Base-by-base conservation (phyloP, 2,888 invertebrate species). In the Noctua fimbriata region DNA sequence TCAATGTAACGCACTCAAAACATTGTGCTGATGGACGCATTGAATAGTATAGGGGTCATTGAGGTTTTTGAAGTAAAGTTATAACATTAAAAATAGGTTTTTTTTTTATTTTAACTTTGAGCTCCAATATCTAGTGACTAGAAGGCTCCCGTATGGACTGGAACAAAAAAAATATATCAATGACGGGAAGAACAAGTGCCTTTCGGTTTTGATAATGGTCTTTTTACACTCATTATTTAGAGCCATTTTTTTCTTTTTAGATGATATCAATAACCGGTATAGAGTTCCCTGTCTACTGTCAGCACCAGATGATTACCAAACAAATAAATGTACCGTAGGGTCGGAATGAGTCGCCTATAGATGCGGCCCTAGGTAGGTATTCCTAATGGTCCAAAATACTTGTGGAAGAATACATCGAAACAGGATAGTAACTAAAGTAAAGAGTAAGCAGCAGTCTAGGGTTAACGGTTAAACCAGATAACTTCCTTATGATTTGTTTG, bases 401-500 rank as follows among this genome's bases (percentile, higher is more conserved):
- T 16, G 16, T 16, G 44, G 41, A 67, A 67, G 5, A n/a, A 60
- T 60, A 16, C 16, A 44, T 4, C 67, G 10, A 24, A 47, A 69
- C 69, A 47, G 36, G 32, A 12, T 28, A 47, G 2, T 12, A 47
- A 69, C 18, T 4, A 32, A 69, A 47, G 6, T 9, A 12, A 70
- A 36, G 7, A 70, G 18, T 55, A 21, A 36, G 21, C 5, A 58
- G 55, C 32, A 41, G 7, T 82, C 58, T 52, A 80, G 82, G 67
- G 82, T 80, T 80, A 75, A 10, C 1, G 7, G 1, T 49, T 24
- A 58, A 41, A 41, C 16, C n/a, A 73, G 24, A 41, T 74, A 55
- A 18, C 55, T 74, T 60, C 66, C 67, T 44, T 44, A 60, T 82
- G 55, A n/a, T 74, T 74, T 12, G 10, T 74, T 52, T 74, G 16